Conservation (phyloP, 2,888 invertebrate species). For the Erpobdella octoculata region DNA sequence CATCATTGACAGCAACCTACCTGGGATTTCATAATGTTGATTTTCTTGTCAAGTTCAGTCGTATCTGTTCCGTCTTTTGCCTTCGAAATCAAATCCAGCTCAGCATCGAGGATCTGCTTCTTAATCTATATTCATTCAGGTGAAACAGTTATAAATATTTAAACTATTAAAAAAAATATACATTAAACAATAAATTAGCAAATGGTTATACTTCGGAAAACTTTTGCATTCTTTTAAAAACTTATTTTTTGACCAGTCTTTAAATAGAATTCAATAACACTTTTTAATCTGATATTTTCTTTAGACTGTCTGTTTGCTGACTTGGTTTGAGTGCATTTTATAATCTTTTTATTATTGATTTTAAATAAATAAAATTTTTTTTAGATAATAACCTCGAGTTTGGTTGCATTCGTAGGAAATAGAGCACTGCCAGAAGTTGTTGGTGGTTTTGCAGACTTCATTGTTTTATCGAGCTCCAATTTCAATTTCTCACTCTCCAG, state of each 20-base stretch:
- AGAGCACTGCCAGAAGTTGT: not conserved
- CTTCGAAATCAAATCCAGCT: slow-evolving; percentile 2
- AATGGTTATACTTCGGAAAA: too few species aligned
- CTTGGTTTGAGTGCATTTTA: too few species aligned
- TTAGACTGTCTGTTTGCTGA: too few species aligned
- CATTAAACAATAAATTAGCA: too few species aligned
- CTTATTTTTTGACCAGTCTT: too few species aligned
- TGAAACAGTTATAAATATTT: too few species aligned
- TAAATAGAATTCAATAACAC: too few species aligned
- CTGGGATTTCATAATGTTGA: slow-evolving; percentile 7
- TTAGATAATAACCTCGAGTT: not conserved
- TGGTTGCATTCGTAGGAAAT: not conserved
- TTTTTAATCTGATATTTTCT: too few species aligned
- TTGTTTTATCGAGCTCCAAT: not conserved
- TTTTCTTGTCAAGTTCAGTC: slow-evolving; percentile 11
- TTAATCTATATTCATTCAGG: not conserved
- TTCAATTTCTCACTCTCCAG: not conserved
- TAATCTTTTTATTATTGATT: too few species aligned
- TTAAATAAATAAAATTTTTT: not conserved
- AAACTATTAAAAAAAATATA: too few species aligned
- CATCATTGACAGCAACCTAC: not conserved
- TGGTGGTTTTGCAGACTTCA: not conserved
- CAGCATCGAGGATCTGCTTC: slow-evolving; percentile 14
- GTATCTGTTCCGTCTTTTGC: not conserved
- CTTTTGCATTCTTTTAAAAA: too few species aligned